Conservation (phyloP, 2,888 invertebrate genomes). For the Sminthurinus aureus region DNA sequence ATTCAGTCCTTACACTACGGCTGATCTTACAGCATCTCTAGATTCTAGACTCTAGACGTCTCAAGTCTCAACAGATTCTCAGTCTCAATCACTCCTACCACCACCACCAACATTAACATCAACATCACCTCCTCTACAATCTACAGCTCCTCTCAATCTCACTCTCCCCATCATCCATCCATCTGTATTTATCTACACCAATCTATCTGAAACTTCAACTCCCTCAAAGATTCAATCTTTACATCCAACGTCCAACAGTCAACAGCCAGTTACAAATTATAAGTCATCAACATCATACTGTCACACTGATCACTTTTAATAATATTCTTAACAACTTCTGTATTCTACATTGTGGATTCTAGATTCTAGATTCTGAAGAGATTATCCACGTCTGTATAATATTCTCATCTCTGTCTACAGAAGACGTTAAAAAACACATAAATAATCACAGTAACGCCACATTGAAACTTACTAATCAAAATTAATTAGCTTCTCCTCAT, state of each 20-base stretch:
- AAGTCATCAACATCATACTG: too few relatives aligned
- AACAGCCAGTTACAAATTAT: too few relatives aligned
- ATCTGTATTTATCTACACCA: not conserved
- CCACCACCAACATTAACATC: not conserved
- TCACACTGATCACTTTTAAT: too few relatives aligned
- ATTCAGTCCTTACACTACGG: slow-evolving; percentile 55
- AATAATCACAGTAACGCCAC: too few relatives aligned
- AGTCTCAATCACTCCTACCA: slow-evolving; percentile 17
- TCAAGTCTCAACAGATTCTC: slow-evolving; percentile 24
- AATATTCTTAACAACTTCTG: too few relatives aligned
- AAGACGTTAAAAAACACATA: too few relatives aligned
- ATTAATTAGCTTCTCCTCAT: not conserved
- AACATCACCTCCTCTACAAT: not conserved
- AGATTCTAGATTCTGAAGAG: too few relatives aligned
- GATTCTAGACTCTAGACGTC: not conserved
- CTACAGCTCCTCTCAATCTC: not conserved
- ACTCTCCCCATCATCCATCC: not conserved
- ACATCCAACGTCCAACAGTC: too few relatives aligned
- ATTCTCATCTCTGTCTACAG: too few relatives aligned
- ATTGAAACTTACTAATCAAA: too few relatives aligned
- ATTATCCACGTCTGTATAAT: too few relatives aligned
- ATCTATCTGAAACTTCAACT: not conserved
- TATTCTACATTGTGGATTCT: too few relatives aligned
- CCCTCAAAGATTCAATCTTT: not conserved
- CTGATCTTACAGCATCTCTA: slow-evolving; percentile 41